A percentile compares a stretch with the other conserved stretches of the same genome.
Evolutionary conservation across 2,888 invertebrate species (phyloP).

Genomic region (Caenorhabditis sulstoni): DNA sequence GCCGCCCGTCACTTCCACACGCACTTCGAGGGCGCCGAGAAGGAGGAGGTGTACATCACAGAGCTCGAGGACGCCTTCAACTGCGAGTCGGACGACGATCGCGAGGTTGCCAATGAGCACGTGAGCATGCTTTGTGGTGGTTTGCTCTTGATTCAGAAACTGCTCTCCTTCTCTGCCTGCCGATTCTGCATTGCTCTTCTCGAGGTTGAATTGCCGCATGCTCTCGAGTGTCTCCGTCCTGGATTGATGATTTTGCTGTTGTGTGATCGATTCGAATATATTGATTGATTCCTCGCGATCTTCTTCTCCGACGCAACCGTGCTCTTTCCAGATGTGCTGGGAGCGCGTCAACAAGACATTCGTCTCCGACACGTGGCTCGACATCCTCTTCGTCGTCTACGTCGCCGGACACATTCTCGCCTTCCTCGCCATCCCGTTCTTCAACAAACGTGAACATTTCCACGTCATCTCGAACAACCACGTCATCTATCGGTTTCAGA

Average conservation of each 20-base stretch:
- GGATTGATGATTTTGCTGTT: conserved; percentile 36
- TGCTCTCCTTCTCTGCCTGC: neutral
- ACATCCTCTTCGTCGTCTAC: conserved; percentile 61
- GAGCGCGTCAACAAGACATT: conserved; percentile 61
- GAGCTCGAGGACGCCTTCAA: conserved; percentile 60
- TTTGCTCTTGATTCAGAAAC: conserved; percentile 42
- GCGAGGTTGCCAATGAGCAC: conserved; percentile 64
- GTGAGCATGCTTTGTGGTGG: conserved; percentile 68
- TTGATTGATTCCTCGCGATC: neutral
- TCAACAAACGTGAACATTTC: conserved; percentile 63
- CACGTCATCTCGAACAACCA: neutral
- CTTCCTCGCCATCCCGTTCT: conserved; percentile 66
- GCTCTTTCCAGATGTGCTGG: conserved; percentile 64
- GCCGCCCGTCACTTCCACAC: conserved; percentile 65
- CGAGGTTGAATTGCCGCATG: no score
- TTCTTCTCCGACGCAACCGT: neutral
- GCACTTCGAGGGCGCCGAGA: conserved; percentile 70
- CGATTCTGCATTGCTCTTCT: conserved; percentile 17
- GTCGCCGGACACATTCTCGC: conserved; percentile 61
- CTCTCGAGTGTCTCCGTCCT: conserved; percentile 24
- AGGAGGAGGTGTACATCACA: conserved; percentile 65
- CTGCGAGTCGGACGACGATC: conserved; percentile 68
- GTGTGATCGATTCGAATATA: conserved; percentile 31
- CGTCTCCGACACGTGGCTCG: conserved; percentile 64
- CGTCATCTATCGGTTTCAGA: conserved; percentile 41